These are phyloP conservation scores for Ptiloglossa arizonensis DNA, from an alignment of 1,140 invertebrate species.

Conservation along the genomic window DNA sequence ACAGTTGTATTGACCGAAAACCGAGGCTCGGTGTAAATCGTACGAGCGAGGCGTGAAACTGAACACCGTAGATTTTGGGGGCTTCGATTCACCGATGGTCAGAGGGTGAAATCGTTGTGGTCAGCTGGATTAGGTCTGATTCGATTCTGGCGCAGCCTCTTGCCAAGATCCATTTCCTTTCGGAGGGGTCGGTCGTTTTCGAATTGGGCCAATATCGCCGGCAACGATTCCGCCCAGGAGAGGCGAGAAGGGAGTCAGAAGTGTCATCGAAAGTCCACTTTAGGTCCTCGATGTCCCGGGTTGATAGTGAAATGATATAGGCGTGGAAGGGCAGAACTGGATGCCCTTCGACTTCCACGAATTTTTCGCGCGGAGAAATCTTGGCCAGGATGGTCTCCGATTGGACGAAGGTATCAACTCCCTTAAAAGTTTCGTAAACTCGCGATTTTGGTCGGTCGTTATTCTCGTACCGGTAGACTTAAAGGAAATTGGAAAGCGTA, in stretches of 20 bases:
- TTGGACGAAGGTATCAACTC: no score
- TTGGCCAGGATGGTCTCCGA: neutral
- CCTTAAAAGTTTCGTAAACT: neutral
- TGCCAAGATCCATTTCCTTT: slow-evolving; percentile 68
- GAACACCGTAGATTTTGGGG: slow-evolving; percentile 39
- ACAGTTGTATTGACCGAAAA: slow-evolving; percentile 38
- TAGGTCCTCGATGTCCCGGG: slow-evolving; percentile 27
- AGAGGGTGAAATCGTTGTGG: slow-evolving; percentile 58
- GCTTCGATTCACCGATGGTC: slow-evolving; percentile 18
- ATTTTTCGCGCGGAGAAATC: slow-evolving; percentile 4
- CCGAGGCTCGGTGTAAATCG: slow-evolving; percentile 43
- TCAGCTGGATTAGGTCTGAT: slow-evolving; percentile 66
- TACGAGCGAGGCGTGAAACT: slow-evolving; percentile 31
- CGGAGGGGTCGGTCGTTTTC: slow-evolving; percentile 46
- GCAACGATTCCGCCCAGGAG: slow-evolving; percentile 23
- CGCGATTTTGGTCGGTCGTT: slow-evolving; percentile 11
- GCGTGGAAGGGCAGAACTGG: neutral
- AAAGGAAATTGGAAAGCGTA: neutral
- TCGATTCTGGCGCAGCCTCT: slow-evolving; percentile 60
- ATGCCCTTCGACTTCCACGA: neutral
- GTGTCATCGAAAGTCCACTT: slow-evolving; percentile 60
- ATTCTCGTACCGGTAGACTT: neutral
- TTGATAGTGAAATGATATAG: slow-evolving; percentile 61
- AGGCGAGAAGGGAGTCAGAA: slow-evolving; percentile 30
- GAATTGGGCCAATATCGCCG: slow-evolving; percentile 65